Conservation (phyloP, 2,888 invertebrate species). For the Leptura quadrifasciata region DNA sequence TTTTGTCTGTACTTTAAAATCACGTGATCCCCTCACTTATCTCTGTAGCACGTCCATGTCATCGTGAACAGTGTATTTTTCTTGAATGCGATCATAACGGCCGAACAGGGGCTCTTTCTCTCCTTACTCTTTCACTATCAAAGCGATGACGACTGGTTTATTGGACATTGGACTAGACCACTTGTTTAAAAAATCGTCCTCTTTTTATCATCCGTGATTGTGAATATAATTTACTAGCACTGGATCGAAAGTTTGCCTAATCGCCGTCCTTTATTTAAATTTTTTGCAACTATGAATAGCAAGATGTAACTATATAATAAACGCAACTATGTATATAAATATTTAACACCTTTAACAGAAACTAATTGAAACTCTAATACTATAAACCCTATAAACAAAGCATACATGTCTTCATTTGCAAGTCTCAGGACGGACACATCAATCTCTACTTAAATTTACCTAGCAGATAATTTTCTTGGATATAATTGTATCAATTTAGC, state of each 20-base stretch:
- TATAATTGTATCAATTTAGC: too few species aligned
- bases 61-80: slow-evolving; percentile 39
- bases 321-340: background rate
- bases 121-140: slow-evolving; percentile 46
- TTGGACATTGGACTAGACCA: slow-evolving; percentile 45
- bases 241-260: background rate
- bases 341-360: too few species aligned
- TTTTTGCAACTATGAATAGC: background rate
- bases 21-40: background rate
- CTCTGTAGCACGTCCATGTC: slow-evolving; percentile 13
- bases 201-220: slow-evolving; percentile 16
- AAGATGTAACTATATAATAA: background rate
- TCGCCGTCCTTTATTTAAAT: background rate
- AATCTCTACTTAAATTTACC: too few species aligned
- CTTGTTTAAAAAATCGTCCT: slow-evolving; percentile 44
- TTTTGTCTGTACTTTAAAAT: too few species aligned
- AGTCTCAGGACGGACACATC: too few species aligned
- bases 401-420: too few species aligned
- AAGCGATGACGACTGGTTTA: slow-evolving; percentile 47
- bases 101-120: slow-evolving; percentile 48
- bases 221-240: background rate
- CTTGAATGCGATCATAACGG: slow-evolving; percentile 49
- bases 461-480: too few species aligned
- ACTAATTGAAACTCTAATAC: too few species aligned
- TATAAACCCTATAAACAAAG: too few species aligned